phyloP scores from a whole-genome alignment of 2,888 invertebrate species.

The Hypolimnas misippus region DNA sequence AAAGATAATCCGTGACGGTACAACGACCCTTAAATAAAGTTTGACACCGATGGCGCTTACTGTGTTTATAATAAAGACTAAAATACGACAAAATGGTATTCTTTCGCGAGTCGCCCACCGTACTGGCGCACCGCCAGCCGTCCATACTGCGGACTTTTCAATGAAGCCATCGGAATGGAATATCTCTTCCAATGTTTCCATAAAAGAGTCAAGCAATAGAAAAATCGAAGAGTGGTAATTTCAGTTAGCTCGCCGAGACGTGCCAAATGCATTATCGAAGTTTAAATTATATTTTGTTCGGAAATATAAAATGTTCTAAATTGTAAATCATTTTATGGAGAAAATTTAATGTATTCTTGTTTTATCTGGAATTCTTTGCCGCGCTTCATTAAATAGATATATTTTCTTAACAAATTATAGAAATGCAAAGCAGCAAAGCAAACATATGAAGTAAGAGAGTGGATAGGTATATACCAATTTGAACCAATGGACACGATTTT shows the following conservation, averaged over 20 bases:
- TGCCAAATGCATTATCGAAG: constrained; percentile 36
- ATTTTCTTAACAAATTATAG: not conserved
- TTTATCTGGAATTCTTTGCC: not conserved
- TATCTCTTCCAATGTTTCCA: constrained; percentile 80
- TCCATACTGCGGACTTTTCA: constrained; percentile 82
- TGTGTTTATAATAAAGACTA: constrained; percentile 26
- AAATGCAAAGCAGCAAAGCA: no score
- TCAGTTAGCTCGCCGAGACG: constrained; percentile 34
- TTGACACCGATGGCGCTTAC: constrained; percentile 21
- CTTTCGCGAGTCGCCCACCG: constrained; percentile 38
- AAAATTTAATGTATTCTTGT: not conserved
- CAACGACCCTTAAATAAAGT: constrained; percentile 28
- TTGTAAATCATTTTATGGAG: constrained; percentile 10
- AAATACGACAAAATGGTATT: constrained; percentile 27
- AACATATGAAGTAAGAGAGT: no score
- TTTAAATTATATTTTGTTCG: constrained; percentile 29
- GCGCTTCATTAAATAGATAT: not conserved
- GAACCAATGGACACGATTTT: no score
- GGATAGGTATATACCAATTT: no score
- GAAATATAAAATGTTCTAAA: constrained; percentile 12
- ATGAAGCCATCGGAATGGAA: constrained; percentile 79
- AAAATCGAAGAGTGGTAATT: constrained; percentile 51
- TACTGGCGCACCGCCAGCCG: constrained; percentile 76
- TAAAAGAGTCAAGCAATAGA: constrained; percentile 78
- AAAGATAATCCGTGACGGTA: constrained; percentile 68